These are phyloP conservation scores for Xiphophorus couchianus DNA, from an alignment of 2,113 vertebrate genomes.

Conservation along the genomic window DNA sequence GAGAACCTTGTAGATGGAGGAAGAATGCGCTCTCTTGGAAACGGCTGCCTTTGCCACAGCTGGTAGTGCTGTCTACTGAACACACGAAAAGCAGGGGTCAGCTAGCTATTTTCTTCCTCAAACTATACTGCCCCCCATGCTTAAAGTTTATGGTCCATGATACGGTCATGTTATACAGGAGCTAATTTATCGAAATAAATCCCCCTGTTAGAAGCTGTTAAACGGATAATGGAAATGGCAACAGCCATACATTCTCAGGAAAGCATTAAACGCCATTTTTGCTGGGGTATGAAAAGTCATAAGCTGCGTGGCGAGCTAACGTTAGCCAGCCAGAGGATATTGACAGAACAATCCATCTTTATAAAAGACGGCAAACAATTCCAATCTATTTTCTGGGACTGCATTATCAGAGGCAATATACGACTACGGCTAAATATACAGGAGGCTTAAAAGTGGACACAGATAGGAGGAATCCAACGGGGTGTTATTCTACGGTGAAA, in stretches of 20 bases:
- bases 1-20: constrained; percentile 76
- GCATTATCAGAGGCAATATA: constrained; percentile 94
- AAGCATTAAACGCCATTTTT: constrained; percentile 93
- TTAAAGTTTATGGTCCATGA: constrained; percentile 97
- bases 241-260: constrained; percentile 85
- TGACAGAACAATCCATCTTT: constrained; percentile 96
- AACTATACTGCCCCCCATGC: constrained; percentile 80
- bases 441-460: constrained; percentile 73
- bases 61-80: constrained; percentile 28
- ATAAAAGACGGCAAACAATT: constrained; percentile 96
- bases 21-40: constrained; percentile 83
- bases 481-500: constrained; percentile 37
- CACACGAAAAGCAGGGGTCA: constrained; percentile 38
- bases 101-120: constrained; percentile 79
- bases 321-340: constrained; percentile 89
- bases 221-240: constrained; percentile 92
- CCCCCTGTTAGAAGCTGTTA: constrained; percentile 94
- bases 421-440: constrained; percentile 91
- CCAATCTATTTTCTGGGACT: constrained; percentile 93
- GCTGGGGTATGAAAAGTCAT: constrained; percentile 87
- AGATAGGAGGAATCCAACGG: constrained; percentile 28
- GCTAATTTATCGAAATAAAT: constrained; percentile 96
- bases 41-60: constrained; percentile 83
- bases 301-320: constrained; percentile 84
- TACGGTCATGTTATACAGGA: constrained; percentile 88